Evolutionary conservation across 2,888 invertebrate species (phyloP).

Genomic region (Amblyjoppa fuscipennis): DNA sequence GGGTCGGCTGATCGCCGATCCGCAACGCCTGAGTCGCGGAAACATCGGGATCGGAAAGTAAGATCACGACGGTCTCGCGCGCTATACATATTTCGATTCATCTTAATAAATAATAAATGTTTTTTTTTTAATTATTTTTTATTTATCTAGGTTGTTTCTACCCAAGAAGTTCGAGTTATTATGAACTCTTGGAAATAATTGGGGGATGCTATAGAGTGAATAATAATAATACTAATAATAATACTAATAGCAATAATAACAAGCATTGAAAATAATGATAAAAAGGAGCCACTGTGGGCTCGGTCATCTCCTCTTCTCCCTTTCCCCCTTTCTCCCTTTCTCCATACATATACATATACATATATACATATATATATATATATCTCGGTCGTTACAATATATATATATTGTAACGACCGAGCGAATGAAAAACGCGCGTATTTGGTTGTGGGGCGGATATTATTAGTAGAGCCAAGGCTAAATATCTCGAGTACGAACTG

Average conservation of each 20-base stretch:
- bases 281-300: slow-evolving; percentile 48
- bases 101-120: neutral
- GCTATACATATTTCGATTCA: neutral
- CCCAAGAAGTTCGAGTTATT: slow-evolving; percentile 42
- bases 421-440: no score
- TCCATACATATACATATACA: no score
- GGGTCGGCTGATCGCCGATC: slow-evolving; percentile 33
- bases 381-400: no score
- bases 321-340: neutral
- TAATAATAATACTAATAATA: slow-evolving; percentile 15
- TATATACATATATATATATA: no score
- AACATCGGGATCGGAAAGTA: slow-evolving; percentile 46
- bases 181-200: slow-evolving; percentile 51
- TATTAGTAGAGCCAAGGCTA: no score
- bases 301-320: slow-evolving; percentile 50
- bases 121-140: neutral
- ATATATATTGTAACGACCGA: no score
- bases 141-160: slow-evolving; percentile 12
- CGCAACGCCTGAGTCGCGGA: slow-evolving; percentile 11
- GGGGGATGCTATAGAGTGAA: slow-evolving; percentile 23
- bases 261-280: slow-evolving; percentile 36
- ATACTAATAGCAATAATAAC: neutral
- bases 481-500: no score
- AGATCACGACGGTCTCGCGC: slow-evolving; percentile 44
- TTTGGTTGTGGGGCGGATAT: no score